A percentile compares a stretch with the other conserved stretches of the same genome.
These are phyloP conservation scores for Tanypteryx hageni DNA, from an alignment of 2,888 invertebrate genomes.

Conservation along the genomic window DNA sequence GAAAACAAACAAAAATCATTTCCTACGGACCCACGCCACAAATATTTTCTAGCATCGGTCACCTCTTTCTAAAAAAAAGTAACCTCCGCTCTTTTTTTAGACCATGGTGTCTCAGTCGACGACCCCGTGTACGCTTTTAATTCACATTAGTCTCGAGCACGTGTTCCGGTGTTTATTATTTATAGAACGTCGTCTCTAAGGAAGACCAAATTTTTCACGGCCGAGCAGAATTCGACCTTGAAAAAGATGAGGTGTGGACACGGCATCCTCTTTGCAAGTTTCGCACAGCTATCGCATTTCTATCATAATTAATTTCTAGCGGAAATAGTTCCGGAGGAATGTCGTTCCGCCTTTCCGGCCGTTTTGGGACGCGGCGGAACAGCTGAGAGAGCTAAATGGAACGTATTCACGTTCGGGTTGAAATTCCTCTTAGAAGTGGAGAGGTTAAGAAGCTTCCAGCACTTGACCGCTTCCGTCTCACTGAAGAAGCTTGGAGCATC, in stretches of 20 bases:
- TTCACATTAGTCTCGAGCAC: background rate
- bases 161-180: constrained; percentile 2
- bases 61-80: background rate
- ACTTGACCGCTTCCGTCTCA: background rate
- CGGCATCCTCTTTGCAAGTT: background rate
- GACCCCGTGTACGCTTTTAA: background rate
- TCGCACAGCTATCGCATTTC: background rate
- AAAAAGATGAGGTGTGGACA: background rate
- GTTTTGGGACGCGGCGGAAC: background rate
- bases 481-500: background rate
- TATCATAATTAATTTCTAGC: constrained; percentile 21
- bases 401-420: background rate
- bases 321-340: constrained; percentile 23
- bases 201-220: background rate
- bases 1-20: background rate
- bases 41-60: background rate
- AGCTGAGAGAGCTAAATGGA: background rate
- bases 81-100: constrained; percentile 1
- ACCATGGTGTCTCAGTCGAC: background rate
- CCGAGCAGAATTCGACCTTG: background rate
- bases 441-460: background rate
- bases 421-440: background rate
- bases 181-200: background rate
- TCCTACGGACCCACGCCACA: background rate
- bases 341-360: background rate